Evolutionary conservation across 1,140 invertebrate species (phyloP).

Genomic region (Lysiphlebus fabarum): DNA sequence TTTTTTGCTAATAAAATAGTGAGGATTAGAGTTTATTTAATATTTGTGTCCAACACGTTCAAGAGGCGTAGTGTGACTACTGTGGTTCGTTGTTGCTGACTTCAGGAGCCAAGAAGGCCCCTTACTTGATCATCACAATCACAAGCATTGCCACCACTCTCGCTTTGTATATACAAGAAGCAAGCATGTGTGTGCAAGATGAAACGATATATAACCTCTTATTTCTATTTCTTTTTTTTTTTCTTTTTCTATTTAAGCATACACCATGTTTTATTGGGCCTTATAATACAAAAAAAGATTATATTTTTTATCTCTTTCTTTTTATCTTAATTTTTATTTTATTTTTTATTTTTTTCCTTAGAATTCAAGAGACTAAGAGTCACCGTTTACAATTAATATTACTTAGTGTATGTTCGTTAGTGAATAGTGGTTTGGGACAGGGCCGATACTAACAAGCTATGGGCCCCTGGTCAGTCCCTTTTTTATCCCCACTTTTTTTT

Average conservation of each 20-base stretch:
- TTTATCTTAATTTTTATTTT: no score
- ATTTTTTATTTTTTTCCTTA: no score
- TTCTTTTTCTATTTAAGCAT: no score
- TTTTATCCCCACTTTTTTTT: constrained; percentile 20
- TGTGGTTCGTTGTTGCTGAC: constrained; percentile 10
- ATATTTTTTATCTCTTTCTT: no score
- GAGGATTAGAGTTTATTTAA: no score
- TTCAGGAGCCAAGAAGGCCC: constrained; percentile 14
- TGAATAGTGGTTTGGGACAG: constrained; percentile 15
- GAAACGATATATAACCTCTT: constrained; percentile 3
- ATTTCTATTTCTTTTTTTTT: no score
- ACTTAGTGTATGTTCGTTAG: not conserved
- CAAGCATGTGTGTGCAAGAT: constrained; percentile 17
- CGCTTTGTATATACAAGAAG: not conserved
- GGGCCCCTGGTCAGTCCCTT: constrained; percentile 30
- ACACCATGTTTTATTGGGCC: no score
- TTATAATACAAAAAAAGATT: no score
- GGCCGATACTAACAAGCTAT: constrained; percentile 9
- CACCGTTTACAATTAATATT: no score
- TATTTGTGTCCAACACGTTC: constrained; percentile 19
- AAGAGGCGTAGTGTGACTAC: constrained; percentile 26
- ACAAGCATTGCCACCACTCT: constrained; percentile 5
- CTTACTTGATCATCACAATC: constrained; percentile 9
- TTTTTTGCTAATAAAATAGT: no score
- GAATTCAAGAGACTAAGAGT: no score